phyloP scores from a whole-genome alignment of 1,140 invertebrate genomes.

The Cyphomyrmex costatus region DNA sequence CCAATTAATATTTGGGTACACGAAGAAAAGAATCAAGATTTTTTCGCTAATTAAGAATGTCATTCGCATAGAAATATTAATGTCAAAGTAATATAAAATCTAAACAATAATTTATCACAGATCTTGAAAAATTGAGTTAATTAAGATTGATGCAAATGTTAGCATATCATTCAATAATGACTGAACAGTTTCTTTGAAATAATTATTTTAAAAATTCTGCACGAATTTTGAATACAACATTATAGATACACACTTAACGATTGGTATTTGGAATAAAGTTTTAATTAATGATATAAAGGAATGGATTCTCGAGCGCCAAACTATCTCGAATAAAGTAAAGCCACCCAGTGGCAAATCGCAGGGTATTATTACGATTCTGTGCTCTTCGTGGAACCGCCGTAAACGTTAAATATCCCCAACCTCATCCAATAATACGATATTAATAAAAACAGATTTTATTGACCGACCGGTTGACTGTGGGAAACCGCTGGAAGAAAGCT shows the following conservation, averaged over 20 bases:
- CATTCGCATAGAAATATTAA: neutral
- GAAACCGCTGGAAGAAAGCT: conserved; percentile 46
- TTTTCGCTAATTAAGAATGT: neutral
- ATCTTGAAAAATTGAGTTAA: neutral
- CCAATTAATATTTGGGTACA: neutral
- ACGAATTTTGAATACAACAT: neutral
- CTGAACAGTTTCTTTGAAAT: conserved; percentile 11
- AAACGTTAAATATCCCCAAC: conserved; percentile 40
- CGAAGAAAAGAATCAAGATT: neutral
- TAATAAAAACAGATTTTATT: conserved; percentile 70
- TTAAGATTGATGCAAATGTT: neutral
- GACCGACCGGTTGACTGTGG: conserved; percentile 27
- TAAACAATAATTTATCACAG: neutral
- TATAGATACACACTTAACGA: neutral
- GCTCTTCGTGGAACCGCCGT: conserved; percentile 43
- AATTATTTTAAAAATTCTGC: conserved; percentile 49
- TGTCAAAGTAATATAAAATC: neutral
- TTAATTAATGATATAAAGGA: conserved; percentile 40
- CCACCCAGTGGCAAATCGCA: neutral
- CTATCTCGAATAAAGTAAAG: conserved; percentile 13
- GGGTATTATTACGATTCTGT: conserved; percentile 28
- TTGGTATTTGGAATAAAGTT: conserved; percentile 21
- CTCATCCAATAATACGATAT: conserved; percentile 60
- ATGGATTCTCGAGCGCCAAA: neutral
- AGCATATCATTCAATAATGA: conserved; percentile 30